These are phyloP conservation scores for Solenodon paradoxus DNA, from an alignment of 2,113 vertebrate species.

Conservation along the genomic window DNA sequence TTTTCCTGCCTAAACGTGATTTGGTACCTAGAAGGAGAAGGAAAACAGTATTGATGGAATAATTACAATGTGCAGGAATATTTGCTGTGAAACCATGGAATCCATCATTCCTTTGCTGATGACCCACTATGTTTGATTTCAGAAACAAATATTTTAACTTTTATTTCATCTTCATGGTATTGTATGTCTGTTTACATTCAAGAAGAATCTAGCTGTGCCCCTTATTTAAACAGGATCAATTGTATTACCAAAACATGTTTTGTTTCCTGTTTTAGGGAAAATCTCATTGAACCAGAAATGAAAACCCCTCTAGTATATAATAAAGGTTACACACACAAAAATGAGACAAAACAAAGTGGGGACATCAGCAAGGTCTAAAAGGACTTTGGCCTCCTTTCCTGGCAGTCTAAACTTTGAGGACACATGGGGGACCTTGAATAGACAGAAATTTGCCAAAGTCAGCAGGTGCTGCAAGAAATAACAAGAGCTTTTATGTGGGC, in stretches of 20 bases:
- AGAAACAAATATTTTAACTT: background rate
- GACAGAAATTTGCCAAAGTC: background rate
- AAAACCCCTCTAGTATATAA: background rate
- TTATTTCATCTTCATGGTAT: background rate
- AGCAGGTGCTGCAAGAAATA: background rate
- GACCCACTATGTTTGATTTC: background rate
- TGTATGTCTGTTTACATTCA: background rate
- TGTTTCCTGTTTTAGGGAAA: background rate
- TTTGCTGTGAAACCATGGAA: background rate
- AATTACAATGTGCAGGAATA: background rate
- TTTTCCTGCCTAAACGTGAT: background rate
- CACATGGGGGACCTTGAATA: background rate
- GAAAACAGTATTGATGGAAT: background rate
- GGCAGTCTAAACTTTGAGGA: background rate
- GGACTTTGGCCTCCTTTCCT: background rate
- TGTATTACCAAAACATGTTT: background rate
- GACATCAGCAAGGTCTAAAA: too few relatives aligned
- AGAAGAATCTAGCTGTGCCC: background rate
- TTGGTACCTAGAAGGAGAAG: background rate
- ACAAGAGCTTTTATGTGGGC: accelerated
- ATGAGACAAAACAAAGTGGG: background rate
- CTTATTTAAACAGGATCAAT: background rate
- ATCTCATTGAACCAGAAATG: background rate
- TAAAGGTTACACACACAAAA: background rate
- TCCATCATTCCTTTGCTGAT: background rate